These are phyloP conservation scores for Chironomus tepperi DNA, from an alignment of 1,140 invertebrate genomes.

Conservation along the genomic window DNA sequence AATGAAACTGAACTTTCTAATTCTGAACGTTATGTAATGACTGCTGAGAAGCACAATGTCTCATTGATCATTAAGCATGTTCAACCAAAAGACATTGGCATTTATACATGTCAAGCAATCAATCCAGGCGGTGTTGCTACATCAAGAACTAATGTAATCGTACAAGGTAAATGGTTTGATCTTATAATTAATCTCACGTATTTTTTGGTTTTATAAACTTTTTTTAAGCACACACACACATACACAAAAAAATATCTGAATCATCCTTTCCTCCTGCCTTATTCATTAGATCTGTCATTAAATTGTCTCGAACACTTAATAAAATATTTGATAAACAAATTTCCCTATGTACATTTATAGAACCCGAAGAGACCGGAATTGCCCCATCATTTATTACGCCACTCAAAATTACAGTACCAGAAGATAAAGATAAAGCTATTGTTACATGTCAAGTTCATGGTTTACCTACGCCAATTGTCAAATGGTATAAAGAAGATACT, in stretches of 20 bases:
- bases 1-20: slow-evolving; percentile 71
- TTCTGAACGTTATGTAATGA: slow-evolving; percentile 57
- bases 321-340: slow-evolving; percentile 12
- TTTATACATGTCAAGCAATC: slow-evolving; percentile 72
- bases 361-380: slow-evolving; percentile 73
- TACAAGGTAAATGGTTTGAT: slow-evolving; percentile 45
- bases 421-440: slow-evolving; percentile 63
- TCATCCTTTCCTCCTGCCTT: slow-evolving; percentile 24
- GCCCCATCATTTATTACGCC: slow-evolving; percentile 66
- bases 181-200: slow-evolving; percentile 41
- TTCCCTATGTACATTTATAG: slow-evolving; percentile 47
- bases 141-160: slow-evolving; percentile 63
- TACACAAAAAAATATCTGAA: too few relatives aligned
- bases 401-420: slow-evolving; percentile 47
- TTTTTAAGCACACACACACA: not conserved
- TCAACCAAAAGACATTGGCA: slow-evolving; percentile 66
- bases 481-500: slow-evolving; percentile 69
- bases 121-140: slow-evolving; percentile 67
- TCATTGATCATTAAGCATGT: slow-evolving; percentile 59
- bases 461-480: slow-evolving; percentile 67
- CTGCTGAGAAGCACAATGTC: slow-evolving; percentile 53
- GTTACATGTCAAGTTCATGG: slow-evolving; percentile 68
- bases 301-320: slow-evolving; percentile 25
- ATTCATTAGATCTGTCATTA: slow-evolving; percentile 25
- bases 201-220: slow-evolving; percentile 47